Evolutionary conservation across 2,888 invertebrate species (phyloP), one percentile per base, ranked within the genome.

Genomic region (Nemurella pictetii): DNA sequence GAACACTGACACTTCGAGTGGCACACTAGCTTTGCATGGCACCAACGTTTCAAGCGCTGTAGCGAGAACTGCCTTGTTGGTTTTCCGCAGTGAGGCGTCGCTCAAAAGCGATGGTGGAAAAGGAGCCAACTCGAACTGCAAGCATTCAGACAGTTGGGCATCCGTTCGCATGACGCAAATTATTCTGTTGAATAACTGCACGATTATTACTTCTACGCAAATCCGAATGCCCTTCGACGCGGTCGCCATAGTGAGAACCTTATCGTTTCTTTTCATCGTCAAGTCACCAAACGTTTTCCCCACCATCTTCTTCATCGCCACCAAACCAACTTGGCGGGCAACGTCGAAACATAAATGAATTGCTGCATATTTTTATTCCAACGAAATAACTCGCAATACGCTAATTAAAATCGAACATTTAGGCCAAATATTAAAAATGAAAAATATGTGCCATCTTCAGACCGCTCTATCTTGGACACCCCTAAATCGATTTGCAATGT

Each of bases 121-220:
- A 2, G 83, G 83, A 12, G 83, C 26, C 26, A 83, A 29, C 25
- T 83, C 72, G 28, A 36, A 83, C 55, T 83, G 25, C 29, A 83
- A 15, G 28, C 26, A 83, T 0, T n/a, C 9, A 9, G 9, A 9
- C 9, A 72, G 55, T 9, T 83, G 9, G 2, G 32, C 26, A 20
- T 55, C 9, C n/a, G 9, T 15, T 55, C 55, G 32, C 15, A 27
- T 32, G 9, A 28, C 32, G 26, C 55, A 36, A n/a, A 28, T 28
- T 72, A 35, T 82, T 20, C 83, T 29, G 32, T 82, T 32, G 36
- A 82, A 82, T 27, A 30, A 55, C 20, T 74, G 74, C 5, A 74
- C 74, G n/a, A 4, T 4, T 7, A 74, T 26, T 20, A 74, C n/a
- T 74, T 74, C 74, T 3, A 7, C 74, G 74, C 26, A 5, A 5